Base-by-base conservation (phyloP, 1,140 invertebrate species). In the Apocrypta bakeri region DNA sequence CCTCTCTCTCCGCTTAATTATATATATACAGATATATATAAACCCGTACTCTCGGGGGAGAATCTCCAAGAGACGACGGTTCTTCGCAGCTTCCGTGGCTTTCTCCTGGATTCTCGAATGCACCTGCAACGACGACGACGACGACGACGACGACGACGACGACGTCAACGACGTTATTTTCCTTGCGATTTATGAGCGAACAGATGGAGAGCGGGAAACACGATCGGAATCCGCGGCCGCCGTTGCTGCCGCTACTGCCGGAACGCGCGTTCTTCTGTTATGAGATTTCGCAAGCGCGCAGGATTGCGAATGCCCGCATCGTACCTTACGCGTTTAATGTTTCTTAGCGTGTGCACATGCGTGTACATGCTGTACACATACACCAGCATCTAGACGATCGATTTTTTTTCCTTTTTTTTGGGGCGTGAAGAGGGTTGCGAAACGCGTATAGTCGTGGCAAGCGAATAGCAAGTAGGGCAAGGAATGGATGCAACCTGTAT, bases 41-140 rank as follows among this genome's bases (percentile, higher is more conserved):
- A 14, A 17, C 12, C 7, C 17, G 17, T 17, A 6, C n/a, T 71
- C 68, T 40, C 68, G 2, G 1, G n/a, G 1, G n/a, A 21, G 33
- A 11, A 72, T 72, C 69, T 40, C 40, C 31, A 25, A 31, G 31
- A 37, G 11, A 71, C 25, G 69, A 61, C 42, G 17, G 17, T 25
- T n/a, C 24, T 24, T 8, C 24, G 27, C 24, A 68, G 66, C 64
- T 11, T 25, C 24, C 21, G 48, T 29, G 61, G 72, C 79, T 81
- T 81, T 81, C 79, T 81, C 79, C 79, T 61, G 79, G 79, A 74
- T 81, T 81, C 79, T 11, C 21, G 69, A 29, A 25, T n/a, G 33
- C 37, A 66, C 37, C 63, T 78, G 37, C 24, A 24, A 42, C 48
- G 48, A 4, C 48, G 48, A 56, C 48, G 48, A 56, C 48, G 48